Evolutionary conservation across 2,888 invertebrate genomes (phyloP), one percentile per base, ranked within the genome.

Genomic region (Macrostomum cliftonense): DNA sequence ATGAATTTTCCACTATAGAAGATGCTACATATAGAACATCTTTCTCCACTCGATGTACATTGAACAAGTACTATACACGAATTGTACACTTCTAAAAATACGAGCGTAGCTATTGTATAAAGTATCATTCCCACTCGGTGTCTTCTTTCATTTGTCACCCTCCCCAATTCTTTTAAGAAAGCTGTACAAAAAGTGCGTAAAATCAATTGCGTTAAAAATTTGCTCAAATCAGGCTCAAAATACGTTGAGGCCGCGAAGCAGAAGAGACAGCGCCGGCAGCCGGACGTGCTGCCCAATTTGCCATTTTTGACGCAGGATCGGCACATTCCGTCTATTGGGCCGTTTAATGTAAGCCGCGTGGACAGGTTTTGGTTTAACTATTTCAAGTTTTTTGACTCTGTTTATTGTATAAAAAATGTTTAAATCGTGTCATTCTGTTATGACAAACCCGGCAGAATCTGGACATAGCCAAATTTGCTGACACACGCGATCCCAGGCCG

Each of bases 141-240:
- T n/a, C n/a, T n/a, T n/a, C n/a, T n/a, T n/a, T n/a, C n/a, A n/a
- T n/a, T n/a, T n/a, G n/a, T n/a, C n/a, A n/a, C n/a, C n/a, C n/a
- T n/a, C n/a, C n/a, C n/a, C n/a, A n/a, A n/a, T n/a, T n/a, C n/a
- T n/a, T n/a, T n/a, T n/a, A n/a, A n/a, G n/a, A n/a, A n/a, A n/a
- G n/a, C n/a, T n/a, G n/a, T n/a, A n/a, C n/a, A n/a, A n/a, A n/a
- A n/a, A n/a, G n/a, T n/a, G n/a, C n/a, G n/a, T n/a, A n/a, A n/a
- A n/a, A n/a, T n/a, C n/a, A n/a, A n/a, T n/a, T n/a, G n/a, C n/a
- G n/a, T n/a, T n/a, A n/a, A n/a, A n/a, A n/a, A n/a, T n/a, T n/a
- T n/a, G n/a, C n/a, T n/a, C n/a, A n/a, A n/a, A n/a, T n/a, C 54
- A 67, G 68, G 68, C n/a, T 65, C 64, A 52, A 61, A 63, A 43